Evolutionary conservation across 2,888 invertebrate genomes (phyloP).

Genomic region (Choreutis nemorana): DNA sequence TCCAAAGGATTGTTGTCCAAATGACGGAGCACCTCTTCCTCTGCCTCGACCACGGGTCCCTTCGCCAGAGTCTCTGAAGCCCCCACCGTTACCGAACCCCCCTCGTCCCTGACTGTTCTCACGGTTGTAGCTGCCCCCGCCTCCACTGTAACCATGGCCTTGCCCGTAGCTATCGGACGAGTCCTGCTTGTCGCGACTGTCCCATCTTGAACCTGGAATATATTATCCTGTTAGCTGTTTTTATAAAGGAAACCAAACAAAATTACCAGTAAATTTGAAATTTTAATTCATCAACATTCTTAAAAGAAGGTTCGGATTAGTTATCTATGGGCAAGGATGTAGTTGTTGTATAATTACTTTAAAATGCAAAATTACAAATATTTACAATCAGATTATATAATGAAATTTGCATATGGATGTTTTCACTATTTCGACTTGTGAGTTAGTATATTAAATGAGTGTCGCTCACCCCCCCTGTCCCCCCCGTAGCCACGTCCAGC

Average conservation of each 20-base stretch:
- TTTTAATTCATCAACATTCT: too few species aligned
- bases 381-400: too few species aligned
- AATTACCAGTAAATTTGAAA: too few species aligned
- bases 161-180: constrained; percentile 12
- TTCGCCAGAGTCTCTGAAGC: constrained; percentile 32
- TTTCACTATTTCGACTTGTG: too few species aligned
- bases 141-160: constrained; percentile 12
- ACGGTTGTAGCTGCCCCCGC: constrained; percentile 10
- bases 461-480: constrained; percentile 10
- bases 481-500: constrained; percentile 9
- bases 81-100: constrained; percentile 28
- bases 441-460: too few species aligned
- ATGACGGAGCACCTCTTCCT: constrained; percentile 11
- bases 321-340: too few species aligned
- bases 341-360: too few species aligned
- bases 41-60: constrained; percentile 16
- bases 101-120: constrained; percentile 2
- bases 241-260: too few species aligned
- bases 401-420: too few species aligned
- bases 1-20: constrained; percentile 1
- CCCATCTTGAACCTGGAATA: constrained; percentile 34
- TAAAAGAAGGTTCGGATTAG: too few species aligned
- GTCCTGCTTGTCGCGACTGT: constrained; percentile 18
- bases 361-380: too few species aligned
- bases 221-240: too few species aligned